Conservation (phyloP, 1,140 invertebrate genomes). For the Aphidius ervi region DNA sequence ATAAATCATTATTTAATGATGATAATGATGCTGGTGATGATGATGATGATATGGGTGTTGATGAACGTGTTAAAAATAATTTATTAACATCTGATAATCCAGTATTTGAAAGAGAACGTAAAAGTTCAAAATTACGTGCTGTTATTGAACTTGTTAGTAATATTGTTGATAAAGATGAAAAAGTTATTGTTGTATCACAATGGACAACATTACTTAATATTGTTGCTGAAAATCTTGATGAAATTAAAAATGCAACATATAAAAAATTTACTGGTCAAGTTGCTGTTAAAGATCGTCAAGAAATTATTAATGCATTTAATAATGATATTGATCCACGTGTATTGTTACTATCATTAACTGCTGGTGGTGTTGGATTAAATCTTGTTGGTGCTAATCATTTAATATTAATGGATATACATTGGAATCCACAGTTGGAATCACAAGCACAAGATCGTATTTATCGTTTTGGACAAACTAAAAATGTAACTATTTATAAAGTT, state of each 20-base stretch:
- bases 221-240: conserved; percentile 61
- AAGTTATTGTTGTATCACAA: conserved; percentile 82
- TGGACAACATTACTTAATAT: conserved; percentile 76
- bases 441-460: conserved; percentile 92
- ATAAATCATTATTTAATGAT: conserved; percentile 17
- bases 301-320: conserved; percentile 78
- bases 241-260: conserved; percentile 48
- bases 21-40: conserved; percentile 41
- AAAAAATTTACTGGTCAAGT: conserved; percentile 65
- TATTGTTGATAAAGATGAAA: conserved; percentile 58
- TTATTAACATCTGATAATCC: conserved; percentile 64
- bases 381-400: conserved; percentile 87
- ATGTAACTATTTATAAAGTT: conserved; percentile 80
- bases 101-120: conserved; percentile 58
- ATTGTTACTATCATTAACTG: conserved; percentile 78
- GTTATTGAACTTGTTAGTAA: conserved; percentile 59
- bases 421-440: conserved; percentile 91
- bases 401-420: conserved; percentile 85
- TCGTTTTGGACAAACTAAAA: conserved; percentile 79
- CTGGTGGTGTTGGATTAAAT: conserved; percentile 89
- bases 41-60: conserved; percentile 36
- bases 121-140: conserved; percentile 64
- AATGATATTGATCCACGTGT: conserved; percentile 53
- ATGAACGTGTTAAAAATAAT: conserved; percentile 41
- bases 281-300: conserved; percentile 58